Conservation (phyloP, 2,113 vertebrate species). For the Arizona elegans region DNA sequence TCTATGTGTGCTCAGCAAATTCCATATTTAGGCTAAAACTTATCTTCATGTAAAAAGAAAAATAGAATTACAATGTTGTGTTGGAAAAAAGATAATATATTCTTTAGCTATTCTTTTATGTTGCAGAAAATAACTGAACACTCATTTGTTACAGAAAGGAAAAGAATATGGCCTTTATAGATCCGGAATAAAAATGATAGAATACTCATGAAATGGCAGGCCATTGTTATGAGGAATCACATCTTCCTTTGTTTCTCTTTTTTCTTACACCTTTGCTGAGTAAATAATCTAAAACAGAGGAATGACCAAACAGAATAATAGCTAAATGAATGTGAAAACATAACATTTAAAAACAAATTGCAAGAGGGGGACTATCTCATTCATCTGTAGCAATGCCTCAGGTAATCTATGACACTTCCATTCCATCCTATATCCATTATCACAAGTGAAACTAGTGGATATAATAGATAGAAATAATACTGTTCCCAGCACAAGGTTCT, state of each 20-base stretch:
- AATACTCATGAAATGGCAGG: not conserved
- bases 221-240: not conserved
- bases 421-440: not conserved
- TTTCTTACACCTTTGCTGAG: not conserved
- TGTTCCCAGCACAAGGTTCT: not conserved
- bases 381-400: not conserved
- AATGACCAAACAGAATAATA: not conserved
- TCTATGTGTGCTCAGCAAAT: slow-evolving; percentile 12
- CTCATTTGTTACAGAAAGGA: not conserved
- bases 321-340: not conserved
- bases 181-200: not conserved
- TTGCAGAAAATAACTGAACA: not conserved
- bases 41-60: not conserved
- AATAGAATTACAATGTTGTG: not conserved
- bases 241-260: not conserved
- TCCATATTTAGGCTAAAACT: not conserved
- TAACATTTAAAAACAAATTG: not conserved
- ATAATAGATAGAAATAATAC: not conserved
- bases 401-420: not conserved
- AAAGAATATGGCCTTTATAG: not conserved
- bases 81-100: not conserved
- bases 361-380: not conserved
- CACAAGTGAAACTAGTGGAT: not conserved
- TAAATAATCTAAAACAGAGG: not conserved
- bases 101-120: not conserved